These are phyloP conservation scores for Nematolebias whitei DNA, from an alignment of 2,113 vertebrate genomes.

Conservation along the genomic window DNA sequence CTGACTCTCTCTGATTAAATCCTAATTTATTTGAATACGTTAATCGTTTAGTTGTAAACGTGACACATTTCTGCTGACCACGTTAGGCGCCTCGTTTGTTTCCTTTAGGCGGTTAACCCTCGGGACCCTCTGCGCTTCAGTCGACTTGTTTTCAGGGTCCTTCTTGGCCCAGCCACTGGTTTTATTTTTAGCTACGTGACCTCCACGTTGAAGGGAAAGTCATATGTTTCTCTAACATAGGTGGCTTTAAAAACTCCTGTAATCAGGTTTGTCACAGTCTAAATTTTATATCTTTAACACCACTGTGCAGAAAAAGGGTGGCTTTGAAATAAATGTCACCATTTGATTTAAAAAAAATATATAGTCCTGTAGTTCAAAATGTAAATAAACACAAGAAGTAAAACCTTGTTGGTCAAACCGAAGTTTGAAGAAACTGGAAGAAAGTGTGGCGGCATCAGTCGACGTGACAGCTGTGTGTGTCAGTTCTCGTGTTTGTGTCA, in stretches of 20 bases:
- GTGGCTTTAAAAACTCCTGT: conserved; percentile 1
- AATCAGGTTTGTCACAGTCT: not conserved
- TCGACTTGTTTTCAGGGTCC: conserved; percentile 24
- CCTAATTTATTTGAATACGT: too few species aligned
- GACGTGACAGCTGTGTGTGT: conserved; percentile 74
- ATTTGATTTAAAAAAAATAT: not conserved
- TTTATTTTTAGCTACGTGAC: conserved; percentile 64
- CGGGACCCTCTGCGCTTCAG: too few species aligned
- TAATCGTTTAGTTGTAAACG: not conserved
- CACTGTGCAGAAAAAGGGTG: not conserved
- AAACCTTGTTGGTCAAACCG: conserved; percentile 9
- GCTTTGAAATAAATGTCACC: not conserved
- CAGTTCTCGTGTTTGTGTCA: conserved; percentile 74
- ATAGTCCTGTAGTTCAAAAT: not conserved
- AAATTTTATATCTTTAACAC: not conserved
- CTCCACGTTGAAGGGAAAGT: conserved; percentile 22
- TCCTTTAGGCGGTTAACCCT: conserved; percentile 33
- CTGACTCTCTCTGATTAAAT: too few species aligned
- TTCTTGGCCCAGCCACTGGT: conserved; percentile 51
- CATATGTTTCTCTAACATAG: conserved; percentile 40
- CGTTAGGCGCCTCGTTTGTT: conserved; percentile 19
- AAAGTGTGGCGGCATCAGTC: conserved; percentile 6
- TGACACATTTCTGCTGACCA: not conserved
- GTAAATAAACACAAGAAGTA: conserved; percentile 13
- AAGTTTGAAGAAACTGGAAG: too few species aligned